phyloP scores from a whole-genome alignment of 2,888 invertebrate genomes.

The Hipparchia sbordonii region DNA sequence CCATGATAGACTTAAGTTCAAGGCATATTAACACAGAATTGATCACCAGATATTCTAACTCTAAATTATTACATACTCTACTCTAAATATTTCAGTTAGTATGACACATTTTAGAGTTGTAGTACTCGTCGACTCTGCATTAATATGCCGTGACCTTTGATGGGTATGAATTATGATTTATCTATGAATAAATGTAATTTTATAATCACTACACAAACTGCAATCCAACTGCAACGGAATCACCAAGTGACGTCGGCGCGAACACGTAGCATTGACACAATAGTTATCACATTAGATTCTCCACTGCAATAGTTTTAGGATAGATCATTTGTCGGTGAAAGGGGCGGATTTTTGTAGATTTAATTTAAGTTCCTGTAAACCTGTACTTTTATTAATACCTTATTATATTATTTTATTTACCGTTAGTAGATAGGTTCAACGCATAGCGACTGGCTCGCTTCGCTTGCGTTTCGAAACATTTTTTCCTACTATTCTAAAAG shows the following conservation, averaged over 20 bases:
- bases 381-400: not conserved
- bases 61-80: too few species aligned
- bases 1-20: not conserved
- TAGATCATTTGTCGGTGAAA: conserved; percentile 43
- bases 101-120: too few species aligned
- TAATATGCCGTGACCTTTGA: too few species aligned
- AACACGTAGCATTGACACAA: conserved; percentile 64
- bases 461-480: not conserved
- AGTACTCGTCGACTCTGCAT: too few species aligned
- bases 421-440: not conserved
- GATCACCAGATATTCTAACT: too few species aligned
- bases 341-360: conserved; percentile 18
- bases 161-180: not conserved
- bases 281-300: conserved; percentile 62
- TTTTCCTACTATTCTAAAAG: not conserved
- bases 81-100: too few species aligned
- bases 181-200: not conserved
- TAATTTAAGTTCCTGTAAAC: not conserved
- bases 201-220: not conserved
- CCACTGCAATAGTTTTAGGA: conserved; percentile 70
- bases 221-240: conserved; percentile 8
- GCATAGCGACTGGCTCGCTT: not conserved
- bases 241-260: conserved; percentile 39
- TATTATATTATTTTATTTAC: not conserved
- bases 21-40: too few species aligned